A percentile compares a stretch with the other conserved stretches of the same genome.
Evolutionary conservation across 1,140 invertebrate species (phyloP).

Genomic region (Globodera rostochiensis): DNA sequence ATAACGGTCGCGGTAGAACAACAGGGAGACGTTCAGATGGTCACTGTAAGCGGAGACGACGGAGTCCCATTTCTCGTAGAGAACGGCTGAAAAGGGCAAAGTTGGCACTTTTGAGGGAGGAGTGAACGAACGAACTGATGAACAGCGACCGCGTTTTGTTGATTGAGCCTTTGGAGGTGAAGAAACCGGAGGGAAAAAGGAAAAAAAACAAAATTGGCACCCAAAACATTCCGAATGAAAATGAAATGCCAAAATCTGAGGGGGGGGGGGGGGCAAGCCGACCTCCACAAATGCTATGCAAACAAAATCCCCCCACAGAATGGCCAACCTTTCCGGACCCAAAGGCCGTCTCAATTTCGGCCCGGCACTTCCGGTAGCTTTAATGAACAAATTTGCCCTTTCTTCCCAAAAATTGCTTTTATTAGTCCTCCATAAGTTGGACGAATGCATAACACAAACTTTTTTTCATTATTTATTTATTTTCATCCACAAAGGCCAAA

Average conservation of each 20-base stretch:
- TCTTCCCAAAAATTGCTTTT: not conserved
- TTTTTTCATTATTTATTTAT: not conserved
- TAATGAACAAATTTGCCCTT: no score
- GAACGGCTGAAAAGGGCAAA: conserved; percentile 30
- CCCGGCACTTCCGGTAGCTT: no score
- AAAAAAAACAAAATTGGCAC: not conserved
- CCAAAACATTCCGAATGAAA: not conserved
- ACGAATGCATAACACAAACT: not conserved
- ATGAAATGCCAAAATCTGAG: not conserved
- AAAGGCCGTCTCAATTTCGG: no score
- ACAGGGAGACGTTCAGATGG: conserved; percentile 38
- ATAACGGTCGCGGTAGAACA: conserved; percentile 42
- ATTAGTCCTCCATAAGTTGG: not conserved
- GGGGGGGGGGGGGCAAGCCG: no score
- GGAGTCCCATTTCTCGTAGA: conserved; percentile 37
- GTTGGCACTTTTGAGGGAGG: not conserved
- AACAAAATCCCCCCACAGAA: no score
- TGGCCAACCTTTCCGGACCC: no score
- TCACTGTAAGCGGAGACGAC: conserved; percentile 27
- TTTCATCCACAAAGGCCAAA: not conserved
- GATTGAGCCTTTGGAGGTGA: no score
- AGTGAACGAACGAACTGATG: not conserved
- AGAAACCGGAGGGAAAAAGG: not conserved
- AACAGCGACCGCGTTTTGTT: not conserved
- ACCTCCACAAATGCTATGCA: no score